A percentile compares a stretch with the other conserved stretches of the same genome.
Evolutionary conservation across 1,140 invertebrate genomes (phyloP).

Genomic region (Penaeus indicus): DNA sequence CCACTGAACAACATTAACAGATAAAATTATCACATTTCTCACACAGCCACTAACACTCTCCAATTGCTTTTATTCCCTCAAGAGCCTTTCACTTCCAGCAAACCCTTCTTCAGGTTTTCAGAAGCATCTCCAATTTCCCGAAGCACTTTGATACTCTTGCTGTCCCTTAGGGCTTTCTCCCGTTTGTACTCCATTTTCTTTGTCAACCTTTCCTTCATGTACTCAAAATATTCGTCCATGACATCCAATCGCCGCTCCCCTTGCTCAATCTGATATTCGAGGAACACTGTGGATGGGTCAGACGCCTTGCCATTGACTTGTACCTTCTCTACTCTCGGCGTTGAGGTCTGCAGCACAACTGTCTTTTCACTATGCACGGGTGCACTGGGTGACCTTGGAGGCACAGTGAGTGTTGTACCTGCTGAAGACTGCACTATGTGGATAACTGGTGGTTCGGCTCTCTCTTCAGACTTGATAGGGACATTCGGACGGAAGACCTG

Average conservation of each 20-base stretch:
- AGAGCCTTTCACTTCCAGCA: background rate
- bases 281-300: background rate
- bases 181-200: background rate
- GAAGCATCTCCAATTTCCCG: background rate
- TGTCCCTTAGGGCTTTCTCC: constrained; percentile 1
- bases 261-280: constrained; percentile 18
- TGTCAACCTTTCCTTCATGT: background rate
- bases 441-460: too few relatives aligned
- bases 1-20: too few relatives aligned
- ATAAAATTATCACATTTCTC: too few relatives aligned
- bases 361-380: background rate
- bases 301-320: background rate
- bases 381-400: too few relatives aligned
- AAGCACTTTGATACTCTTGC: background rate
- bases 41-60: too few relatives aligned
- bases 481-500: too few relatives aligned
- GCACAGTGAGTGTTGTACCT: too few relatives aligned
- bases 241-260: background rate
- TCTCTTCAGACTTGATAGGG: too few relatives aligned
- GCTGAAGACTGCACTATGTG: too few relatives aligned
- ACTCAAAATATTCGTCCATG: background rate
- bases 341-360: constrained; percentile 16
- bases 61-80: too few relatives aligned
- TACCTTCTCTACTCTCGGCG: background rate
- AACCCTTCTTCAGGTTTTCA: constrained; percentile 9